phyloP scores from a whole-genome alignment of 2,888 invertebrate species.

The Scaptomyza polygonia region DNA sequence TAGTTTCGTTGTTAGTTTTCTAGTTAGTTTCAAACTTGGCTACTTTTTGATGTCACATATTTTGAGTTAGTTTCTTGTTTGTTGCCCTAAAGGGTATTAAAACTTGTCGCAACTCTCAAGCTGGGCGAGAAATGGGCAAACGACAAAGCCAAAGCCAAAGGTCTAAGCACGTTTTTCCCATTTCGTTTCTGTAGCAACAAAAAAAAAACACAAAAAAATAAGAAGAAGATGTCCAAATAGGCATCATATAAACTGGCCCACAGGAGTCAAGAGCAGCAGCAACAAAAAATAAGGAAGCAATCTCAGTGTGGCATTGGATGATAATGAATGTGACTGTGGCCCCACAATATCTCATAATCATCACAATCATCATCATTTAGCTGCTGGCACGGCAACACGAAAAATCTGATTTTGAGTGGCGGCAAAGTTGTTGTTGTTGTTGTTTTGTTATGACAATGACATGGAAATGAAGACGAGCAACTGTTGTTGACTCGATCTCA shows the following conservation, averaged over 20 bases:
- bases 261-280: conserved; percentile 12
- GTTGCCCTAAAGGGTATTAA: conserved; percentile 14
- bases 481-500: conserved; percentile 33
- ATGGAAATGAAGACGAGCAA: conserved; percentile 54
- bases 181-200: conserved; percentile 50
- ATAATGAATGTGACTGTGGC: conserved; percentile 51
- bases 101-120: conserved; percentile 19
- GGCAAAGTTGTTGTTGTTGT: conserved; percentile 25
- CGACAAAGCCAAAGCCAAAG: conserved; percentile 36
- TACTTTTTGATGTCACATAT: neutral
- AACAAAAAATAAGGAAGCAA: conserved; percentile 13
- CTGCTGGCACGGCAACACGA: conserved; percentile 12
- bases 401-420: conserved; percentile 63
- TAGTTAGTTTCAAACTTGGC: neutral
- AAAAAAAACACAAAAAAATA: too few species aligned
- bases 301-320: conserved; percentile 31
- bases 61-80: neutral
- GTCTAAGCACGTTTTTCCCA: conserved; percentile 71
- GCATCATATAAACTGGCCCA: conserved; percentile 20
- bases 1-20: neutral
- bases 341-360: conserved; percentile 6
- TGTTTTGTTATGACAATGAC: conserved; percentile 68
- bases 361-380: conserved; percentile 11
- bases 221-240: neutral
- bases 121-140: neutral